Percentiles rank a stretch among this genome's conserved stretches.
phyloP scores from a whole-genome alignment of 2,888 invertebrate genomes.

The Esperia sulphurella region DNA sequence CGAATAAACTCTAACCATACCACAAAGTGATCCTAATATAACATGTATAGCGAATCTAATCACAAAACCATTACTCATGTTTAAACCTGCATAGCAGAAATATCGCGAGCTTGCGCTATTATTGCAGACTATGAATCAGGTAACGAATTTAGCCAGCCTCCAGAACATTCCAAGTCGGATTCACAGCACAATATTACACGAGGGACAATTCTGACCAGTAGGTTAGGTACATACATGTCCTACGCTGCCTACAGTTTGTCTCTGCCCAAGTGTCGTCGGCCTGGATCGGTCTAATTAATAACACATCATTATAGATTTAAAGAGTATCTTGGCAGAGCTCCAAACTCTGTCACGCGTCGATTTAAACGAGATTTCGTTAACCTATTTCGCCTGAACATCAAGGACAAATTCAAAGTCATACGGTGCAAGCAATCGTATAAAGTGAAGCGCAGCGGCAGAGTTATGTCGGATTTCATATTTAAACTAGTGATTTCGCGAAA shows the following conservation, averaged over 20 bases:
- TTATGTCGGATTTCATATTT: neutral
- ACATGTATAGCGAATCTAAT: neutral
- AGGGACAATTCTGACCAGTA: too few species aligned
- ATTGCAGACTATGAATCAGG: constrained; percentile 52
- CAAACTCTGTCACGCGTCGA: constrained; percentile 45
- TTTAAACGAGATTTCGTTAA: constrained; percentile 52
- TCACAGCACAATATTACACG: neutral
- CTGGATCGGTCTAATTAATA: constrained; percentile 50
- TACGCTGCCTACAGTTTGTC: constrained; percentile 16
- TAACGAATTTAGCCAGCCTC: constrained; percentile 41
- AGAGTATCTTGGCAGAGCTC: constrained; percentile 46
- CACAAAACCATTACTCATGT: constrained; percentile 11
- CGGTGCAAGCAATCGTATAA: too few species aligned
- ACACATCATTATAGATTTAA: constrained; percentile 44
- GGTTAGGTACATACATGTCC: constrained; percentile 16
- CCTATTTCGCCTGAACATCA: constrained; percentile 50
- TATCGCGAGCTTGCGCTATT: constrained; percentile 30
- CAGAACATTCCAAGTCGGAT: constrained; percentile 37
- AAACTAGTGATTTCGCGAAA: too few species aligned
- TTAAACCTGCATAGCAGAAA: constrained; percentile 25
- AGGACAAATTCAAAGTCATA: constrained; percentile 31
- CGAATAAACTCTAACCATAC: neutral
- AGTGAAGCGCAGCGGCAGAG: neutral
- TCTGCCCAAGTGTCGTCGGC: constrained; percentile 22
- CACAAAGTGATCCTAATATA: neutral